phyloP scores from a whole-genome alignment of 2,888 invertebrate species.

The Drosophila parthenogenetica region DNA sequence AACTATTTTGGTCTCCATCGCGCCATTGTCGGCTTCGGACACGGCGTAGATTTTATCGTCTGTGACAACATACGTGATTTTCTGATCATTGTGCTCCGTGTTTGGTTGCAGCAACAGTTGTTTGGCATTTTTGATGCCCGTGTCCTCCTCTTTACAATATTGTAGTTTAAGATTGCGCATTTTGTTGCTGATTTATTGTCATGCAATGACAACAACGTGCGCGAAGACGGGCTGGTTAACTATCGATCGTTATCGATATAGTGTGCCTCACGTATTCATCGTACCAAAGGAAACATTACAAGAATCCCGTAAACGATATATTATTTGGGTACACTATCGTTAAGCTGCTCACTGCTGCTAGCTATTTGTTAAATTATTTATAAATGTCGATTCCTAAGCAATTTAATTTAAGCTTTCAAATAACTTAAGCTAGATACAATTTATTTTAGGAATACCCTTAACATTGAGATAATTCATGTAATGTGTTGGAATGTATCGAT shows the following conservation, averaged over 20 bases:
- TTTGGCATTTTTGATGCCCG: conserved; percentile 55
- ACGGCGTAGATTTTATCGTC: conserved; percentile 66
- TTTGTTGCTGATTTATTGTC: conserved; percentile 38
- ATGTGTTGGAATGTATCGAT: conserved; percentile 12
- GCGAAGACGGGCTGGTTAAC: conserved; percentile 1
- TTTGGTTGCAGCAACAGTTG: conserved; percentile 74
- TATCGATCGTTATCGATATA: background rate
- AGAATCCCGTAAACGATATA: no score
- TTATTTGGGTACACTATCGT: no score
- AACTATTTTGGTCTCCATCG: conserved; percentile 37
- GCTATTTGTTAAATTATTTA: no score
- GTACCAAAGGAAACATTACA: no score
- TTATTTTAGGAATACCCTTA: background rate
- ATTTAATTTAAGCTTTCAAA: no score
- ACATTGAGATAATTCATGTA: conserved; percentile 28
- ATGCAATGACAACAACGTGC: conserved; percentile 52
- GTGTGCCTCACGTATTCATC: no score
- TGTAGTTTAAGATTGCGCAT: conserved; percentile 83
- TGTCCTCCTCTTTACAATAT: conserved; percentile 64
- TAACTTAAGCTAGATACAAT: background rate
- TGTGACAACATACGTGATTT: conserved; percentile 63
- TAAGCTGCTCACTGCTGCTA: no score
- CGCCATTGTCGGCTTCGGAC: conserved; percentile 12
- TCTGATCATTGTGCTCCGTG: conserved; percentile 42
- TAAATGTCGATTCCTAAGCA: no score